Evolutionary conservation across 2,888 invertebrate species (phyloP).

Genomic region (Leucophenga montana): DNA sequence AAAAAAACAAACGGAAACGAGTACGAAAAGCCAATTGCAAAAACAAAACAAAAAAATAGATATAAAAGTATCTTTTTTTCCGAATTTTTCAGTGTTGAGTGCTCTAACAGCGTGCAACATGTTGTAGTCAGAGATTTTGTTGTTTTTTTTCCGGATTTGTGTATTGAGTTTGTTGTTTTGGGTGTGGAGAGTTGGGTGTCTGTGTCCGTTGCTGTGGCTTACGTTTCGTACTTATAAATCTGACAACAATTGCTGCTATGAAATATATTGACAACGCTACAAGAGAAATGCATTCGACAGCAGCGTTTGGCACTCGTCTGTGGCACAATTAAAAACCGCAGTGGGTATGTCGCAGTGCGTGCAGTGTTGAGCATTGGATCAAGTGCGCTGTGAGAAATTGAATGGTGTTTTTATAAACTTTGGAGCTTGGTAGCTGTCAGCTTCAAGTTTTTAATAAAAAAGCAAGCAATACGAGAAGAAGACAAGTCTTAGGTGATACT

Average conservation of each 20-base stretch:
- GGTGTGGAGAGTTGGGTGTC: slow-evolving; percentile 27
- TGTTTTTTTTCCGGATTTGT: slow-evolving; percentile 34
- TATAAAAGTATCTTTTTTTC: neutral
- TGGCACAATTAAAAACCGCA: slow-evolving; percentile 57
- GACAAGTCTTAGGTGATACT: no score
- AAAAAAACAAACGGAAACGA: neutral
- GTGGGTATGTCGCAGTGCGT: slow-evolving; percentile 10
- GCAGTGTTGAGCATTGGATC: neutral
- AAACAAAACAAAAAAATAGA: neutral
- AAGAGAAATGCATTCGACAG: slow-evolving; percentile 18
- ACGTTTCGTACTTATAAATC: slow-evolving; percentile 55
- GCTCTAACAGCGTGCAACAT: slow-evolving; percentile 2
- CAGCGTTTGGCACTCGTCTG: slow-evolving; percentile 41
- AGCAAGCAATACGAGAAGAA: no score
- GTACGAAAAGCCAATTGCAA: no score
- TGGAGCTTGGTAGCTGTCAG: no score
- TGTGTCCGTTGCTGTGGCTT: slow-evolving; percentile 29
- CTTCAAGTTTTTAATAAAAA: no score
- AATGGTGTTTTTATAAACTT: no score
- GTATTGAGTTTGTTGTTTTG: slow-evolving; percentile 40
- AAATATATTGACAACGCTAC: slow-evolving; percentile 61
- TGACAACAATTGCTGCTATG: slow-evolving; percentile 57
- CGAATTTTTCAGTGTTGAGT: no score
- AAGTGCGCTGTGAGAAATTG: no score
- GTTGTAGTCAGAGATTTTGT: neutral